Percentiles rank a stretch among this genome's conserved stretches.
phyloP scores from a whole-genome alignment of 2,888 invertebrate genomes.

The Orchesellides sinensis region DNA sequence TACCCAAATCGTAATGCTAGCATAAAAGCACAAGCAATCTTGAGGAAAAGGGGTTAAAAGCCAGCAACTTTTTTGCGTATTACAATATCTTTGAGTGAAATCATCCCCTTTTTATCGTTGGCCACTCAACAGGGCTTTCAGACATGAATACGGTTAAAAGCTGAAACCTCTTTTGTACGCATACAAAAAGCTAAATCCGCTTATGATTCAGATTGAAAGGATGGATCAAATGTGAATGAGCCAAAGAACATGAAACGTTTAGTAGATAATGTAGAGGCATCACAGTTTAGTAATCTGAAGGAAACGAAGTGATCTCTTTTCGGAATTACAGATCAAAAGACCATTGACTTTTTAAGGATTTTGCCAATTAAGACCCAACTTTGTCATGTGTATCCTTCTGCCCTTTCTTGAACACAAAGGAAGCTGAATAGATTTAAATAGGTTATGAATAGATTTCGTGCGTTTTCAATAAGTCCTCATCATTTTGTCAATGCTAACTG shows the following conservation, averaged over 20 bases:
- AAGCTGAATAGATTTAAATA: no score
- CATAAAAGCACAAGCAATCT: no score
- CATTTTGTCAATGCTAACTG: no score
- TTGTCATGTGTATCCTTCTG: constrained; percentile 10
- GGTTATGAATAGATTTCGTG: no score
- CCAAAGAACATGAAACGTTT: background rate
- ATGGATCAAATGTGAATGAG: constrained; percentile 23
- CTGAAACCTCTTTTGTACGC: constrained; percentile 5
- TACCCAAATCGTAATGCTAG: no score
- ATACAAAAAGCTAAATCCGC: constrained; percentile 8
- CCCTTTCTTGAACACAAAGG: constrained; percentile 3
- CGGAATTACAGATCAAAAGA: constrained; percentile 46
- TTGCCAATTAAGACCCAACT: constrained; percentile 49
- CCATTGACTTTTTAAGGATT: constrained; percentile 56
- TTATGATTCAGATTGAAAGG: constrained; percentile 32
- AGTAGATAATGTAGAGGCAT: constrained; percentile 1
- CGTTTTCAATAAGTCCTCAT: no score
- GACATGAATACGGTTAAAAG: background rate
- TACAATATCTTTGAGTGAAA: background rate
- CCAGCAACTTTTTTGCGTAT: background rate
- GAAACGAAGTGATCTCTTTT: constrained; percentile 25
- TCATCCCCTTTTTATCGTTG: background rate
- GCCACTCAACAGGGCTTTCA: background rate
- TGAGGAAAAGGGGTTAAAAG: background rate
- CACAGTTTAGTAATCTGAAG: constrained; percentile 2